Base-by-base conservation (phyloP, 2,888 invertebrate genomes). In the Sinhomidia bicolor region DNA sequence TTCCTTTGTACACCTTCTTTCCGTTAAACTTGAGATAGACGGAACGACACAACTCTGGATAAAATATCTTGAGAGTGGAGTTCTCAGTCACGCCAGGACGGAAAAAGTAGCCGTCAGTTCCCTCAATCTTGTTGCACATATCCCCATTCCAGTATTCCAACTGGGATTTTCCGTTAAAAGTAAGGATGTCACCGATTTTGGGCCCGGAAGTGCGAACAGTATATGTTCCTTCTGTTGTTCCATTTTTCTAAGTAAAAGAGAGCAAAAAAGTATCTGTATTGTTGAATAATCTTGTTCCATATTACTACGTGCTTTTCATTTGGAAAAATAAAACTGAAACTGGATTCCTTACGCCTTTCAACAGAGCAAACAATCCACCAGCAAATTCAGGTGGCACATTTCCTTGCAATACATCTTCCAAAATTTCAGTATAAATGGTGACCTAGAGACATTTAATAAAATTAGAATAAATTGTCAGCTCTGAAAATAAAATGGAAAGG, bases 61-160 rank as follows among this genome's bases (percentile, higher is more conserved):
- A 89, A 23, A 90, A 90, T 10, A 90, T 89, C 60, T 88, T 89
- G 36, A 90, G 62, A 0, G 85, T 89, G 9, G 89, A 82, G 60
- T 89, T 89, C 41, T 90, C 88, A 26, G 62, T 83, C 17, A 89
- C 80, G 1, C 83, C 79, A 0, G 90, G 89, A 10, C 88, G 29
- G 47, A 90, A 90, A 57, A 76, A 82, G 62, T 89, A 89, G 17
- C 90, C 90, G 78, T 90, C 90, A 12, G 89, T 89, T n/a, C 90
- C 90, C 2, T 89, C 79, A 79, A 90, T 89, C 44, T 86, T 85
- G 32, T 90, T 90, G 41, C 90, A 90, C 5, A 20, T 54, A 44
- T 90, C 90, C 0, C 88, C 89, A 14, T 47, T 57, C 90, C 90
- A 90, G 41, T 88, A 90, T 10, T 89, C 86, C 51, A 90, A 57